phyloP scores from a whole-genome alignment of 2,113 vertebrate genomes.

The Muscicapa adusta region DNA sequence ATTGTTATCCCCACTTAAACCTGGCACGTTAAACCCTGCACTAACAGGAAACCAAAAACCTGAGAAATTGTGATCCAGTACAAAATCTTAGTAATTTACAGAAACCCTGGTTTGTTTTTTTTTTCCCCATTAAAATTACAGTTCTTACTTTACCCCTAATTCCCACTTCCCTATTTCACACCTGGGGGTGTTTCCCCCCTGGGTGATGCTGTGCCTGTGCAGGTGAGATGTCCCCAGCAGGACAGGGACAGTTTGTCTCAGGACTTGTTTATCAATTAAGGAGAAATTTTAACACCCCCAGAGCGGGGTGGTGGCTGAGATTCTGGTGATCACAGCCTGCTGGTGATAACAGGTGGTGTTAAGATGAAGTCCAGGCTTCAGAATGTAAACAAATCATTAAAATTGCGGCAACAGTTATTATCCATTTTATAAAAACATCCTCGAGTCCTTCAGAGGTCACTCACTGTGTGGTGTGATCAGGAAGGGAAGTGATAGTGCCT shows the following conservation, averaged over 20 bases:
- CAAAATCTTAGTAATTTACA: background rate
- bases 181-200: background rate
- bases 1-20: background rate
- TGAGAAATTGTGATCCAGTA: background rate
- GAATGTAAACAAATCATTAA: conserved; percentile 20
- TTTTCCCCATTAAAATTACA: background rate
- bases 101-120: rapidly evolving
- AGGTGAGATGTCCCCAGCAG: rapidly evolving
- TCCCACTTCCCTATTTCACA: rapidly evolving
- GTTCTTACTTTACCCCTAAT: rapidly evolving
- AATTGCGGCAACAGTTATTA: background rate
- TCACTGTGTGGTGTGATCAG: background rate
- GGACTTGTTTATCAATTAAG: background rate
- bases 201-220: rapidly evolving
- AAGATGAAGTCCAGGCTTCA: background rate
- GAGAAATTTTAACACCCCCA: background rate
- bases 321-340: background rate
- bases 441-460: background rate
- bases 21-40: background rate
- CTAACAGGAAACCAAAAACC: background rate
- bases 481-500: background rate
- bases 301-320: background rate
- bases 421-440: background rate
- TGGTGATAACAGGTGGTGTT: background rate
- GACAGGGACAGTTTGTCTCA: background rate